Evolutionary conservation across 2,888 invertebrate species (phyloP), one percentile per base, ranked within the genome.

Genomic region (Dyspetes luteomarginatus): DNA sequence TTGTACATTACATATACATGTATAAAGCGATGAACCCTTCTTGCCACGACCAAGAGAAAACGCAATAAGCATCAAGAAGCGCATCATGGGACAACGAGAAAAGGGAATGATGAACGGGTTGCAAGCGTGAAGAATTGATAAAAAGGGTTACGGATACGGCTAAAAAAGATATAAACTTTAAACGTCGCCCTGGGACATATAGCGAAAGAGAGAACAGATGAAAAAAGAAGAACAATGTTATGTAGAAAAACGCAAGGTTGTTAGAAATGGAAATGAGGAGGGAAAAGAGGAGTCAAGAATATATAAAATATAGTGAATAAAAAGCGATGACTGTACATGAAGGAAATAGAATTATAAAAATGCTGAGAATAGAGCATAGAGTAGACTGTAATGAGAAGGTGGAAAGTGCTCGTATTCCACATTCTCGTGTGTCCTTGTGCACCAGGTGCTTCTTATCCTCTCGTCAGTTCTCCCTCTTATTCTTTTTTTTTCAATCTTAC

Each of bases 331-430:
- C 28, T 43, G 12, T 30, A 62, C 15, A 68, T 15, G 68, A 28
- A 41, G 68, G 72, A 77, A 81, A 81, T 52, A 12, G 73, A 73
- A 81, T n/a, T n/a, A n/a, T 56, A 77, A 73, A 73, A 77, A 73
- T 68, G 55, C 65, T 28, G 41, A 30, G 68, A 75, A 75, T 48
- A 58, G 58, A 28, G 64, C 41, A 15, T 30, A 28, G 15, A 43
- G 36, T 43, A 41, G 30, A 12, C 56, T 64, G 68, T 77, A 81
- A 81, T 81, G 81, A 81, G 81, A 81, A 77, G 81, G 77, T 73
- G 81, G 76, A 77, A 81, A 81, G 73, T 43, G 48, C 72, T 77
- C 48, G 76, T 77, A 73, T 73, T 73, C 77, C 76, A 72, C 76
- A 72, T 60, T 81, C 81, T 52, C 56, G 81, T 73, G 73, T 68